Evolutionary conservation across 2,797 vertebrate species (phyloP).

Genomic region (Sebastes cheni): DNA sequence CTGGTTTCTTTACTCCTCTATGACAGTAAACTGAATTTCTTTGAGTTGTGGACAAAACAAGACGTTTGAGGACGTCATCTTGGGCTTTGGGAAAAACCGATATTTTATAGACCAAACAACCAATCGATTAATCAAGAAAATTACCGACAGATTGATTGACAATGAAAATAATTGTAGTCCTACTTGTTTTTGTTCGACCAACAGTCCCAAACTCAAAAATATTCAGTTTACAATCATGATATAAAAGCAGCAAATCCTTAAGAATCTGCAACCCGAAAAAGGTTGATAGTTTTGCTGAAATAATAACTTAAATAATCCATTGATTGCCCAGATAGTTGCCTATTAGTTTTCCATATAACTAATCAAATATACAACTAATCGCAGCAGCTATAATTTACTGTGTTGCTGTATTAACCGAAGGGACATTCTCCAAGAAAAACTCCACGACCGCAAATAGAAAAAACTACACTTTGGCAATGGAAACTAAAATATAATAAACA

Average conservation of each 20-base stretch:
- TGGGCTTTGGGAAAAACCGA: too few relatives aligned
- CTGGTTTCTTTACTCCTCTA: too few relatives aligned
- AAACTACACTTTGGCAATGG: neutral
- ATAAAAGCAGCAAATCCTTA: neutral
- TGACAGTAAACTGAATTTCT: too few relatives aligned
- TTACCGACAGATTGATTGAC: too few relatives aligned
- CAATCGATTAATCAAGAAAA: too few relatives aligned
- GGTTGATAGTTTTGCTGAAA: neutral
- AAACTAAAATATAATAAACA: neutral
- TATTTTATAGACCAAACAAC: too few relatives aligned
- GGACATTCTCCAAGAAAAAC: neutral
- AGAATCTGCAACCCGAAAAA: neutral
- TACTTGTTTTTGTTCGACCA: neutral
- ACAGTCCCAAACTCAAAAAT: neutral
- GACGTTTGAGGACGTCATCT: too few relatives aligned
- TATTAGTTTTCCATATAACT: neutral
- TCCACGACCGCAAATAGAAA: neutral
- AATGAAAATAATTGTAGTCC: too few relatives aligned
- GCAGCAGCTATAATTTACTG: neutral
- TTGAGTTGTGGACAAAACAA: too few relatives aligned
- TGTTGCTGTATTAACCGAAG: neutral
- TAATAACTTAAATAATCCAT: neutral
- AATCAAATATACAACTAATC: neutral
- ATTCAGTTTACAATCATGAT: neutral
- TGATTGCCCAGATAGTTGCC: neutral